Evolutionary conservation across 2,113 vertebrate species (phyloP).

Genomic region (Bubalus kerabau): DNA sequence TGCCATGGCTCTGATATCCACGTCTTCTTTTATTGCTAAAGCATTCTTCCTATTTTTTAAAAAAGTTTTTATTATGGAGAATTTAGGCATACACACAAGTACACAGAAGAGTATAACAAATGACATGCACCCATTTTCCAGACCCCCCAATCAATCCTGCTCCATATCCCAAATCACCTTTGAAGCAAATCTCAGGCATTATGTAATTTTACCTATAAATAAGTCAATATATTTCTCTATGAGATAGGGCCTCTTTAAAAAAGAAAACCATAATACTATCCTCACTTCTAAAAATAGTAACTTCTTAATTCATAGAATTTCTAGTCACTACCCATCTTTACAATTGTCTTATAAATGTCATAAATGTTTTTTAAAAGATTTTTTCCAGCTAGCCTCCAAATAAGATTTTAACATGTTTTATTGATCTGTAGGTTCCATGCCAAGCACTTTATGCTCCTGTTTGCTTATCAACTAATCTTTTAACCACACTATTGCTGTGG

Average conservation of each 20-base stretch:
- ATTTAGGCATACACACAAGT: neutral
- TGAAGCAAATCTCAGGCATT: neutral
- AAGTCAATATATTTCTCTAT: neutral
- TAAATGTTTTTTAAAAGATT: neutral
- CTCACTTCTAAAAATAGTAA: neutral
- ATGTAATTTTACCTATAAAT: neutral
- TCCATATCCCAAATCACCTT: neutral
- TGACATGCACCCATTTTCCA: neutral
- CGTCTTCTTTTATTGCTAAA: neutral
- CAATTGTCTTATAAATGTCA: neutral
- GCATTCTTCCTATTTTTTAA: neutral
- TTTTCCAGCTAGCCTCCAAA: neutral
- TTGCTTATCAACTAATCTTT: neutral
- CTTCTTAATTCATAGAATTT: neutral
- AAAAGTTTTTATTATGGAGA: neutral
- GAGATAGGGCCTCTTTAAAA: neutral
- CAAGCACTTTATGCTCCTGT: neutral
- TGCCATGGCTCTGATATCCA: neutral
- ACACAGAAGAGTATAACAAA: neutral
- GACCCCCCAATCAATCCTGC: neutral
- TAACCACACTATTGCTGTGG: neutral
- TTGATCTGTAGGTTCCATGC: neutral
- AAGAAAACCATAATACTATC: neutral
- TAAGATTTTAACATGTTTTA: neutral
- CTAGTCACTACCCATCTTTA: neutral